Evolutionary conservation across 2,888 invertebrate species (phyloP).

Genomic region (Tridacna crocea): DNA sequence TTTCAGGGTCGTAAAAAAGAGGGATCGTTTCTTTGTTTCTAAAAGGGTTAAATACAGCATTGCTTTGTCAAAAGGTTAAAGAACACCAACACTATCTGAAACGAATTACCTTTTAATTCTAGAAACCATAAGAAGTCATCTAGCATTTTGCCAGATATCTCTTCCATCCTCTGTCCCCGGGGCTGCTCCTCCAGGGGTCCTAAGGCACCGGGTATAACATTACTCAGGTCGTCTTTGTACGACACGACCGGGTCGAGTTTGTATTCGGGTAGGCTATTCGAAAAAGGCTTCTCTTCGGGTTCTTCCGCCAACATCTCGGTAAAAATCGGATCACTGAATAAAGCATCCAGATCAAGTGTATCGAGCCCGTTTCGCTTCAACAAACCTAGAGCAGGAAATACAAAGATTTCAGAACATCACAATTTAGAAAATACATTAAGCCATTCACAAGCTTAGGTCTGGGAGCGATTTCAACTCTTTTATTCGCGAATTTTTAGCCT

Average conservation of each 20-base stretch:
- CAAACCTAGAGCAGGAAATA: background rate
- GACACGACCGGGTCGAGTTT: background rate
- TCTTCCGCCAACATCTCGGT: conserved; percentile 17
- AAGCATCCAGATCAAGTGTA: conserved; percentile 9
- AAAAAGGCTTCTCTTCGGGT: conserved; percentile 12
- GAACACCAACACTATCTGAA: background rate
- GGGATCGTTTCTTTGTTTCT: no score
- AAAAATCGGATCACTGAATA: conserved; percentile 25
- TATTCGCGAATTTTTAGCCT: background rate
- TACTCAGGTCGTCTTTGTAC: conserved; percentile 45
- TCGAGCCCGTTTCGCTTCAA: conserved; percentile 8
- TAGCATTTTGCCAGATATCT: conserved; percentile 33
- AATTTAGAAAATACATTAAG: background rate
- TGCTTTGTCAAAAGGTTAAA: background rate
- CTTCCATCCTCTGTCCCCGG: conserved; percentile 4
- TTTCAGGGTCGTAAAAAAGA: background rate
- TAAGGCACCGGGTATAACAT: conserved; percentile 49
- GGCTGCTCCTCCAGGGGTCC: conserved; percentile 33
- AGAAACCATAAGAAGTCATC: conserved; percentile 46
- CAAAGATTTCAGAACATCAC: background rate
- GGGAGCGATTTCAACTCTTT: background rate
- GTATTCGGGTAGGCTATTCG: conserved; percentile 14
- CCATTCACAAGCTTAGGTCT: background rate
- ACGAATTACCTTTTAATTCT: conserved; percentile 28
- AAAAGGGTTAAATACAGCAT: background rate